Conservation (phyloP, 2,113 vertebrate genomes). For the Entomyzon cyanotis region DNA sequence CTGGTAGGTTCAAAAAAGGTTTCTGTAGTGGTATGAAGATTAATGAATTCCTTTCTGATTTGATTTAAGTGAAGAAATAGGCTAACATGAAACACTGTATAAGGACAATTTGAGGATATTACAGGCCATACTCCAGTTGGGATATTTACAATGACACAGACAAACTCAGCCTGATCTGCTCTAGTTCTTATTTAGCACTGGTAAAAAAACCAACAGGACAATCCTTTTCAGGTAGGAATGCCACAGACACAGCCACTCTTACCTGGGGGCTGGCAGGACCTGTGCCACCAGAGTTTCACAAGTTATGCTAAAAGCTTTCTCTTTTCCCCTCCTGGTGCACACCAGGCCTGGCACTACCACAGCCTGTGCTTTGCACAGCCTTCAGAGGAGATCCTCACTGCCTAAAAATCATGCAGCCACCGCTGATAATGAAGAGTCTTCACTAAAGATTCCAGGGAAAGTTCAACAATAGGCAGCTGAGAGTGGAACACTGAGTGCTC, state of each 20-base stretch:
- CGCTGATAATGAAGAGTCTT: neutral
- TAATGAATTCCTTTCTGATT: neutral
- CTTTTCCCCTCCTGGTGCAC: neutral
- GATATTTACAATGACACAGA: neutral
- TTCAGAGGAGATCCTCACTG: neutral
- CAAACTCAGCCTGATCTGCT: neutral
- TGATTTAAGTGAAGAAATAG: neutral
- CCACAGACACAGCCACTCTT: neutral
- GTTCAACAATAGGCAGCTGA: neutral
- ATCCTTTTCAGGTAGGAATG: neutral
- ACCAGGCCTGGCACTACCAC: neutral
- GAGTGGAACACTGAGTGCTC: fast-evolving
- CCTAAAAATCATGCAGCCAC: neutral
- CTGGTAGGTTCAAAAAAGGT: conserved; percentile 46
- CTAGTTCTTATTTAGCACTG: neutral
- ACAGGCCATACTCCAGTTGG: neutral
- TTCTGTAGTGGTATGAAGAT: neutral
- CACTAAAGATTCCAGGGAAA: neutral
- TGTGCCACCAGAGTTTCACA: neutral
- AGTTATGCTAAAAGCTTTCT: neutral
- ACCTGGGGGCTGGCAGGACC: neutral
- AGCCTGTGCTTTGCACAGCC: neutral
- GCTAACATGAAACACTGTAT: neutral
- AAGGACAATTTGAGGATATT: neutral
- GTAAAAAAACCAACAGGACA: neutral